These are phyloP conservation scores for Anarsia innoxiella DNA, from an alignment of 2,888 invertebrate genomes.

Conservation along the genomic window DNA sequence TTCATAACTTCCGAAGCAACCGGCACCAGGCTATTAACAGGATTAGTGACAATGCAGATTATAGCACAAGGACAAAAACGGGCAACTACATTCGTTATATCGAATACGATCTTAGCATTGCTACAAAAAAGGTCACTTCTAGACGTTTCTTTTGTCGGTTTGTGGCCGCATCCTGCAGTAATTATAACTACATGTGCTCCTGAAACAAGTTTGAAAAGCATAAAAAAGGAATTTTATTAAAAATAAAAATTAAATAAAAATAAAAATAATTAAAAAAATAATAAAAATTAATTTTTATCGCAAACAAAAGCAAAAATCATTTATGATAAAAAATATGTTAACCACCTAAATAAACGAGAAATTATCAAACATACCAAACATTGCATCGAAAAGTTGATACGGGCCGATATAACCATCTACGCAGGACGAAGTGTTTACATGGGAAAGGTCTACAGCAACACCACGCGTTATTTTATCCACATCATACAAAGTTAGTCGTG, in stretches of 20 bases:
- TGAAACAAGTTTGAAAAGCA: too few relatives aligned
- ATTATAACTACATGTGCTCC: conserved; percentile 86
- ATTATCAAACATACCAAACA: background rate
- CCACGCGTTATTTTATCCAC: background rate
- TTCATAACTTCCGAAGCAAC: background rate
- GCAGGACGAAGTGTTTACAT: background rate
- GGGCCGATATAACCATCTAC: background rate
- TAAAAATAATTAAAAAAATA: too few relatives aligned
- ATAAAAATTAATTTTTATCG: too few relatives aligned
- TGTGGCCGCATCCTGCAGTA: too few relatives aligned
- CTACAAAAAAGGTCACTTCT: background rate
- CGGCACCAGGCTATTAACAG: conserved; percentile 1
- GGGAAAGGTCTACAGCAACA: background rate
- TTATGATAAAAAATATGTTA: background rate
- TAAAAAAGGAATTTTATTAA: too few relatives aligned
- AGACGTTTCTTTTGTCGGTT: background rate
- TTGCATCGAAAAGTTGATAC: background rate
- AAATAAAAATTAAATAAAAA: too few relatives aligned
- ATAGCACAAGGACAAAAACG: background rate
- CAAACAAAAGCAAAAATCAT: too few relatives aligned
- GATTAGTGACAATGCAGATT: background rate
- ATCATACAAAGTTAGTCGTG: background rate
- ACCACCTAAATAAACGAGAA: background rate
- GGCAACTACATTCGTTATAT: background rate
- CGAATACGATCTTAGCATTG: background rate